phyloP scores from a whole-genome alignment of 2,797 vertebrate genomes.

The Phataginus tricuspis region DNA sequence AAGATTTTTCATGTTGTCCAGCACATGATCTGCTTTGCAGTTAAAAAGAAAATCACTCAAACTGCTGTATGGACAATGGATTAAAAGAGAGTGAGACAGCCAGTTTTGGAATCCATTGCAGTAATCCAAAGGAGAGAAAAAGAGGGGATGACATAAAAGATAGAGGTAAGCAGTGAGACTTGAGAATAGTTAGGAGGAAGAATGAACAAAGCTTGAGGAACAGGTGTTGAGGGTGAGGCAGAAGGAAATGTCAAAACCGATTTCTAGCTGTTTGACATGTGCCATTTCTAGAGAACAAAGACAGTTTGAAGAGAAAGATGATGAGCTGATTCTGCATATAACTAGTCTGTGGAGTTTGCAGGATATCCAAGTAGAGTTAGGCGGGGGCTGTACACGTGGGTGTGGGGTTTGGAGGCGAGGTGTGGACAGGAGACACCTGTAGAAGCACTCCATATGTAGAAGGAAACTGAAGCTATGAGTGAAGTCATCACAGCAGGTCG shows the following conservation, averaged over 20 bases:
- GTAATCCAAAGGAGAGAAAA: not conserved
- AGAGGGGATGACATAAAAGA: too few species aligned
- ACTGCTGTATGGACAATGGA: not conserved
- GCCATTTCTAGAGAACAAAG: not conserved
- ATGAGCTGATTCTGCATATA: not conserved
- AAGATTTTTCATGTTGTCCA: conserved; percentile 29
- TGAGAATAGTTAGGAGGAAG: not conserved
- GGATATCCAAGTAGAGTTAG: not conserved
- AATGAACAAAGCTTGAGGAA: not conserved
- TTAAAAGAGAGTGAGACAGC: not conserved
- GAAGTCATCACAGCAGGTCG: not conserved
- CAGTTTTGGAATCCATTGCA: not conserved
- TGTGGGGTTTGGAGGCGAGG: not conserved
- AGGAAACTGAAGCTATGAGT: not conserved
- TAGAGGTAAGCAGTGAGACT: not conserved
- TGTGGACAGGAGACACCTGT: not conserved
- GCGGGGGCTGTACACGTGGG: accelerated
- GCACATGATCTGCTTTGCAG: not conserved
- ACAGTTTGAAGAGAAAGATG: not conserved
- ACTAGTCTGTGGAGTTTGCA: not conserved
- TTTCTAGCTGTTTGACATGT: not conserved
- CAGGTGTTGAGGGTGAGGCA: not conserved
- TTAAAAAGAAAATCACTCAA: not conserved
- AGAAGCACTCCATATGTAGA: not conserved
- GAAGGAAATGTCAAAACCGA: not conserved